These are phyloP conservation scores for Spilogale gracilis DNA, from an alignment of 2,113 vertebrate species.

Conservation along the genomic window DNA sequence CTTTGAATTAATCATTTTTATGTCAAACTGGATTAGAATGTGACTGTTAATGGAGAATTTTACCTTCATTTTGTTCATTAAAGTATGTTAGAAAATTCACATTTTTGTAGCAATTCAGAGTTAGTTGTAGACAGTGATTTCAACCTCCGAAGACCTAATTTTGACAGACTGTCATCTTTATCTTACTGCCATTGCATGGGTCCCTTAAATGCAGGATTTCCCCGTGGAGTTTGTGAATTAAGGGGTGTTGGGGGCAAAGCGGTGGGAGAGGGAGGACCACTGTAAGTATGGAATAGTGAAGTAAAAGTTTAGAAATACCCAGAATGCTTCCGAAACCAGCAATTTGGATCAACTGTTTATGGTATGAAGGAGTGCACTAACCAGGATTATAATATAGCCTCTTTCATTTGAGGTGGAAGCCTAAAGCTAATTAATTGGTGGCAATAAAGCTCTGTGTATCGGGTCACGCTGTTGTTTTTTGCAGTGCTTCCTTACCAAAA, in stretches of 20 bases:
- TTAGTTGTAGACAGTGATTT: background rate
- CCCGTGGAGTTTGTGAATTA: background rate
- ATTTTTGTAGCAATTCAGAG: background rate
- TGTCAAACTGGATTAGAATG: background rate
- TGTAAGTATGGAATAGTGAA: background rate
- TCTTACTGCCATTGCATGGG: background rate
- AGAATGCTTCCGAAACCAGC: background rate
- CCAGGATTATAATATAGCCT: background rate
- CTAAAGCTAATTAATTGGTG: background rate
- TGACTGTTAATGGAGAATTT: background rate
- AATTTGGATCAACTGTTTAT: constrained; percentile 4
- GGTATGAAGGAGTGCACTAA: background rate
- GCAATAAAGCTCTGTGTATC: background rate
- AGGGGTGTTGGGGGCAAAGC: background rate
- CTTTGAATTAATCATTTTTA: constrained; percentile 24
- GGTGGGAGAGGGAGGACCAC: background rate
- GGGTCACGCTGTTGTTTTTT: background rate
- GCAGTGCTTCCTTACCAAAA: background rate
- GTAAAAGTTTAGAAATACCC: background rate
- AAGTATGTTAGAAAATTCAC: background rate
- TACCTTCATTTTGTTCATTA: constrained; percentile 30
- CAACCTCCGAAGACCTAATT: background rate
- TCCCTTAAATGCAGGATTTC: background rate
- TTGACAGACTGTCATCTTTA: background rate
- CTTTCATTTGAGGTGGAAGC: constrained; percentile 26